phyloP scores from a whole-genome alignment of 2,797 vertebrate genomes.

The Girardinus metallicus region DNA sequence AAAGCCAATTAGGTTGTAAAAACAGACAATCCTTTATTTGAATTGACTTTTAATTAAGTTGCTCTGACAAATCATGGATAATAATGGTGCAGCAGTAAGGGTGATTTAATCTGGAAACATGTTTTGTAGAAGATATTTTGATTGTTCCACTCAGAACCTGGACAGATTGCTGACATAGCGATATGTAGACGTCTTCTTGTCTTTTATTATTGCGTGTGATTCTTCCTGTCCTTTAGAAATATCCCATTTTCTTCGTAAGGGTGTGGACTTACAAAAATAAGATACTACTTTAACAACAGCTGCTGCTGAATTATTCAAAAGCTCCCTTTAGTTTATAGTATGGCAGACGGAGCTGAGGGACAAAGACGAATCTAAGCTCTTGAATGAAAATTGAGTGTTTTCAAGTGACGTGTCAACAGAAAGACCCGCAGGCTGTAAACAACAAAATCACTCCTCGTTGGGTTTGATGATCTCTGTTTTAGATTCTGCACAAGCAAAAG shows the following conservation, averaged over 20 bases:
- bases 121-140: background rate
- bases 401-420: conserved; percentile 9
- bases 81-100: background rate
- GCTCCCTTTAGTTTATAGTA: conserved; percentile 6
- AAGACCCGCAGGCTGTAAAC: conserved; percentile 6
- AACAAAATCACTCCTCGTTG: background rate
- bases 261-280: conserved; percentile 22
- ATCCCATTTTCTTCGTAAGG: background rate
- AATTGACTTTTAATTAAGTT: background rate
- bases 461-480: conserved; percentile 1
- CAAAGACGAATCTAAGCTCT: background rate
- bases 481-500: conserved; percentile 2
- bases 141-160: background rate
- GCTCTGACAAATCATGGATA: background rate
- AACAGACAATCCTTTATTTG: background rate
- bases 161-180: background rate
- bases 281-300: conserved; percentile 1
- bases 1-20: background rate
- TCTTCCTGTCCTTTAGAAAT: background rate
- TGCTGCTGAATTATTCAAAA: conserved; percentile 33
- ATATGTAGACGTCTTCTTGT: background rate
- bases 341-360: conserved; percentile 2
- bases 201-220: background rate
- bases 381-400: conserved; percentile 7
- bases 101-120: background rate